Percentiles rank a stretch among this genome's conserved stretches.
phyloP scores from a whole-genome alignment of 2,113 vertebrate genomes.

The Aythya baeri region DNA sequence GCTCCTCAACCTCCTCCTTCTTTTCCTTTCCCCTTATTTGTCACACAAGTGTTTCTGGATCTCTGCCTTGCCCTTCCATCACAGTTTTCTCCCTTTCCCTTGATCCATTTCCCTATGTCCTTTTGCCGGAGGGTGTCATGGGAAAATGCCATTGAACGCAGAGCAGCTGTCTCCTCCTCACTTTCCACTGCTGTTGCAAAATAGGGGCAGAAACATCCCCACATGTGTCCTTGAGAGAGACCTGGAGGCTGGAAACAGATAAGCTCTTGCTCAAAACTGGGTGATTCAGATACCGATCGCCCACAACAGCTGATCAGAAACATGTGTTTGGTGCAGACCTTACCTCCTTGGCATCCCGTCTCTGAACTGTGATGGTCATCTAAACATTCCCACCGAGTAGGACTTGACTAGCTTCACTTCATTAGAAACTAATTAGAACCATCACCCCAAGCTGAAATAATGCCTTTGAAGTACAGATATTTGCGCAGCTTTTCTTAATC shows the following conservation, averaged over 20 bases:
- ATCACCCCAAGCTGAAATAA: conserved; percentile 20
- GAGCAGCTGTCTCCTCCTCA: not conserved
- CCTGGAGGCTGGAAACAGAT: not conserved
- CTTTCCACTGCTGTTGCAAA: not conserved
- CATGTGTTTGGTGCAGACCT: not conserved
- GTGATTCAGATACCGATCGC: not conserved
- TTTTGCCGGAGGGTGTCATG: not conserved
- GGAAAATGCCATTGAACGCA: not conserved
- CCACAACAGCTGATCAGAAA: not conserved
- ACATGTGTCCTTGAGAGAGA: not conserved
- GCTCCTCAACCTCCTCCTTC: not conserved
- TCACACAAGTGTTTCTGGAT: not conserved
- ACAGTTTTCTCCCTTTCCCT: not conserved
- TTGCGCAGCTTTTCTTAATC: conserved; percentile 50
- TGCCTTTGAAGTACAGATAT: conserved; percentile 51
- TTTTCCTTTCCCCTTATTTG: not conserved
- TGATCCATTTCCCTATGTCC: not conserved
- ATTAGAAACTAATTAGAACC: conserved; percentile 43
- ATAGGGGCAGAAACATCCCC: not conserved
- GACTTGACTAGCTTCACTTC: not conserved
- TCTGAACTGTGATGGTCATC: not conserved
- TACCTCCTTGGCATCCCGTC: not conserved
- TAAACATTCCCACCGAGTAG: not conserved
- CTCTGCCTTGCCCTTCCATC: not conserved
- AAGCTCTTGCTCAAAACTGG: not conserved